These are phyloP conservation scores for Microcebus murinus DNA, from an alignment of 2,113 vertebrate genomes.

Conservation along the genomic window DNA sequence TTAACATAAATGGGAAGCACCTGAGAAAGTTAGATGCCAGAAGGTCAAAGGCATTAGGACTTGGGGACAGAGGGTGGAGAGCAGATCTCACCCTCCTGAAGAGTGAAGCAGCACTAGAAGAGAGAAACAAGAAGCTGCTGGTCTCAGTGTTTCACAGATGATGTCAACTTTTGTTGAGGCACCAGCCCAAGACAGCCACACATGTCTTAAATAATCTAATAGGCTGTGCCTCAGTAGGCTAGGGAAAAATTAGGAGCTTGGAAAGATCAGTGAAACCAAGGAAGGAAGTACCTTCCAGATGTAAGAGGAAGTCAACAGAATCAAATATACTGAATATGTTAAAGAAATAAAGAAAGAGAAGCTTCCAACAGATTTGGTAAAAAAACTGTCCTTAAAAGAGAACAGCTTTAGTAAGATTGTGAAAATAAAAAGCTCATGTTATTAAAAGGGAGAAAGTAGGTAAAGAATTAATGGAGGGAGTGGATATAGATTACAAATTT, in stretches of 20 bases:
- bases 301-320: not conserved
- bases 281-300: not conserved
- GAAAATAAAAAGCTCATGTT: not conserved
- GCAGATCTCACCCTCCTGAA: not conserved
- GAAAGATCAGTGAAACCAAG: not conserved
- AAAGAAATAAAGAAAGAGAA: not conserved
- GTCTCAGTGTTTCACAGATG: not conserved
- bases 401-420: not conserved
- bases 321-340: not conserved
- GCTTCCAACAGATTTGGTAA: not conserved
- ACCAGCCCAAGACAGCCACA: not conserved
- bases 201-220: not conserved
- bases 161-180: not conserved
- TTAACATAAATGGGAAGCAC: not conserved
- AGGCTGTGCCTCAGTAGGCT: not conserved
- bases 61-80: not conserved
- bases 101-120: not conserved
- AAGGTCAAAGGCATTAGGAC: not conserved
- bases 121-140: not conserved
- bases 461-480: not conserved
- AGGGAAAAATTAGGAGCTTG: not conserved
- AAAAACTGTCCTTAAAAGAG: not conserved
- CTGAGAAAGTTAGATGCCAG: not conserved
- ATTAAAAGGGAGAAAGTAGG: not conserved
- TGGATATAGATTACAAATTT: not conserved